Base-by-base conservation (phyloP, 2,797 vertebrate species). In the Cynodonichthys magdalenae region DNA sequence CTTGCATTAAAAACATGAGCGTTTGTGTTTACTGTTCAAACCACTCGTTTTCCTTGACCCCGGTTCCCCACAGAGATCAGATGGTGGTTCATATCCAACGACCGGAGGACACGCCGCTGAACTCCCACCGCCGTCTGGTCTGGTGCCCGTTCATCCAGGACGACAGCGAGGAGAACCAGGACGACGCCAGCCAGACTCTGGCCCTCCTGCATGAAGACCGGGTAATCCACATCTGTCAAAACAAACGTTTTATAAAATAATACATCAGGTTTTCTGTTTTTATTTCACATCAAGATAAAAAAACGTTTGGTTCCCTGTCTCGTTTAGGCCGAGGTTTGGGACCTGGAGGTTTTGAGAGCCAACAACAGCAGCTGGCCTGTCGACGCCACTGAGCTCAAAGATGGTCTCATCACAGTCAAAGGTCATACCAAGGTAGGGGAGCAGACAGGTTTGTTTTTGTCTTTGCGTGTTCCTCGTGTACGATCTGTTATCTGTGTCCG, bases 111-210 rank as follows among this genome's bases (percentile, higher is more conserved):
- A 95, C 95, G 0, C 93, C 93, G 0, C 81, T 98, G 71, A 98
- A 95, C 83, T 95, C 94, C 39, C 94, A 95, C 73, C 93, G 96
- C 12, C 95, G 98, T 44, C 96, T 99, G 75, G 97, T 99, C 81
- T 99, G 98, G 98, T 99, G 97, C 61, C 98, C 98, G 2, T 98
- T 95, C 84, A 98, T 99, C 81, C 94, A 94, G 0, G 98, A 99
- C 6, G 97, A 99, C 59, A 97, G 84, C 0, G 98, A 99, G 53
- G 97, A 98, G 47, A 95, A 92, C 42, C 90, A 91, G 17, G 97
- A 99, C 9, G 98, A 99, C 67, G 82, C 88, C 44, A 97, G 95
- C 83, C 97, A 99, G 84, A 99, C 95, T 0, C 51, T 99, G 87
- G 97, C 97, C 0, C 88, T 99, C 66, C 84, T 99, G 28, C 97